phyloP scores from a whole-genome alignment of 2,113 vertebrate species.

The Anoura caudifer region DNA sequence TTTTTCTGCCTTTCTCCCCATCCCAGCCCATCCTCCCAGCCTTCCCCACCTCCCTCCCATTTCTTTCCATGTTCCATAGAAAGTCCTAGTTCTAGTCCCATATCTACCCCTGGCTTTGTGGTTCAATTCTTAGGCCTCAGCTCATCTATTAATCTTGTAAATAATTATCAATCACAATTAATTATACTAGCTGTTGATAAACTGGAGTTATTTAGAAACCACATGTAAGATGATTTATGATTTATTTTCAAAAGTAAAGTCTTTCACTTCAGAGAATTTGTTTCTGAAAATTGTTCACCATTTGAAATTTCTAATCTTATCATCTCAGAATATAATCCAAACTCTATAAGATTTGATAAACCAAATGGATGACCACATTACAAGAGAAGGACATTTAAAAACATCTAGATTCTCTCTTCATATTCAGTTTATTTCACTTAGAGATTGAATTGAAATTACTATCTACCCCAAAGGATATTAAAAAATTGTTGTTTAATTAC shows the following conservation, averaged over 20 bases:
- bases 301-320: neutral
- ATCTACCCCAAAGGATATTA: neutral
- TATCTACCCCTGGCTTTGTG: neutral
- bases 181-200: neutral
- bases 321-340: neutral
- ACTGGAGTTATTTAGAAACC: neutral
- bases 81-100: neutral
- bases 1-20: too few species aligned
- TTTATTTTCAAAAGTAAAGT: neutral
- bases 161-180: neutral
- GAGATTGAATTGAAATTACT: neutral
- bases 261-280: neutral
- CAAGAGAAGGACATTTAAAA: neutral
- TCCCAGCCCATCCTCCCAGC: too few species aligned
- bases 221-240: neutral
- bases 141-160: neutral
- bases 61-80: neutral
- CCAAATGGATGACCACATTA: neutral
- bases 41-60: too few species aligned
- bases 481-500: too few species aligned
- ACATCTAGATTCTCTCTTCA: neutral
- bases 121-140: neutral
- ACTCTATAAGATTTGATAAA: neutral
- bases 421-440: neutral
- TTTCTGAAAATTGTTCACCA: conserved; percentile 2